Evolutionary conservation across 1,140 invertebrate genomes (phyloP).

Genomic region (Anoplophora glabripennis): DNA sequence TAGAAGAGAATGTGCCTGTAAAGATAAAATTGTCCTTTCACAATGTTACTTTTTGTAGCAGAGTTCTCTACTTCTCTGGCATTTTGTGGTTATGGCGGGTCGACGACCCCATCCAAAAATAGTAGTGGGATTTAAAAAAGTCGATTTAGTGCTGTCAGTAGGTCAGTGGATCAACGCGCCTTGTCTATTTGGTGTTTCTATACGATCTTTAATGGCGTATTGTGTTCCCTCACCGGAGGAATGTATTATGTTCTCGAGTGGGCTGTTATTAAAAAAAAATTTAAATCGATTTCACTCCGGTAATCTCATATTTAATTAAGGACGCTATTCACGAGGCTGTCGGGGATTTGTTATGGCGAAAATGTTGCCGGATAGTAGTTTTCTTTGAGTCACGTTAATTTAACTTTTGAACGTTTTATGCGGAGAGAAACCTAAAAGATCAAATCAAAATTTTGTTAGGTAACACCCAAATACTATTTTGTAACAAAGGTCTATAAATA

Average conservation of each 20-base stretch:
- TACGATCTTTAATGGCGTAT: background rate
- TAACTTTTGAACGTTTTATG: too few relatives aligned
- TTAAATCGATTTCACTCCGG: background rate
- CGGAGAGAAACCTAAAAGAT: too few relatives aligned
- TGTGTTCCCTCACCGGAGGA: too few relatives aligned
- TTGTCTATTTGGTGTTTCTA: slow-evolving; percentile 17
- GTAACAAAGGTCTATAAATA: too few relatives aligned
- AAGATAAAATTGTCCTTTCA: slow-evolving; percentile 24
- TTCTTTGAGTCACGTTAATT: too few relatives aligned
- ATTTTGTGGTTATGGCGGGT: slow-evolving; percentile 27
- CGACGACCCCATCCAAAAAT: slow-evolving; percentile 30
- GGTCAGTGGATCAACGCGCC: slow-evolving; percentile 38
- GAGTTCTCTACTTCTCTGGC: slow-evolving; percentile 23
- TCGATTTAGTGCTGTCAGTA: slow-evolving; percentile 36
- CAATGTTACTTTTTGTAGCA: slow-evolving; percentile 25
- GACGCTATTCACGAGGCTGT: background rate
- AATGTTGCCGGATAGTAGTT: too few relatives aligned
- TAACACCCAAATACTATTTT: too few relatives aligned
- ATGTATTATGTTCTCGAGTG: too few relatives aligned
- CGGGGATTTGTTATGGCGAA: too few relatives aligned
- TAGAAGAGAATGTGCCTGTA: slow-evolving; percentile 3
- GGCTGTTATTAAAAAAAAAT: background rate
- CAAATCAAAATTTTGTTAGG: too few relatives aligned
- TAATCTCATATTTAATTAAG: slow-evolving; percentile 3
- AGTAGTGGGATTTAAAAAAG: slow-evolving; percentile 35